Evolutionary conservation across 2,797 vertebrate genomes (phyloP).

Genomic region (Cottoperca gobio): DNA sequence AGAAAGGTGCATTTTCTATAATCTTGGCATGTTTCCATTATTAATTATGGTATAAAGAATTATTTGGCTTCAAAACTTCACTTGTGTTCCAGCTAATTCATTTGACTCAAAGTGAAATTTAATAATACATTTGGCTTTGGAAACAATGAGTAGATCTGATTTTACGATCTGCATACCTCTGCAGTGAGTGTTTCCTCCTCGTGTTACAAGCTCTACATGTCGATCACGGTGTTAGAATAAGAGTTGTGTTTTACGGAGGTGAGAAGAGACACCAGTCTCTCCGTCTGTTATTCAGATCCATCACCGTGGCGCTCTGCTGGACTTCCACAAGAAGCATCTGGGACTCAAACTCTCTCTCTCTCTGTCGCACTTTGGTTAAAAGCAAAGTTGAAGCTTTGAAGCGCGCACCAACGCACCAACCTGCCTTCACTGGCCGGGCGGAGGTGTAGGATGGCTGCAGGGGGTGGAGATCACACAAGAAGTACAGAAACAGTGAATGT

Average conservation of each 20-base stretch:
- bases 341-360: slow-evolving; percentile 26
- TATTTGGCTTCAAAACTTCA: neutral
- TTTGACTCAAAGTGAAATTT: neutral
- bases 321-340: slow-evolving; percentile 55
- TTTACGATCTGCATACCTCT: slow-evolving; percentile 1
- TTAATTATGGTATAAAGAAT: neutral
- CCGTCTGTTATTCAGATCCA: slow-evolving; percentile 22
- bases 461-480: slow-evolving; percentile 33
- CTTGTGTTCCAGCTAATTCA: neutral
- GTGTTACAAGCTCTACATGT: slow-evolving; percentile 2
- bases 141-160: neutral
- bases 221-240: slow-evolving; percentile 3
- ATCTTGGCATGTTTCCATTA: neutral
- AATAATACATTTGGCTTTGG: neutral
- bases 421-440: slow-evolving; percentile 30
- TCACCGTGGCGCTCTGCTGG: slow-evolving; percentile 33
- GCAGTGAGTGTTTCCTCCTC: neutral
- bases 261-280: slow-evolving; percentile 18
- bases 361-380: slow-evolving; percentile 41
- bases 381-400: slow-evolving; percentile 60
- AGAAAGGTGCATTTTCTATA: neutral
- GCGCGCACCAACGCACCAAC: slow-evolving; percentile 44
- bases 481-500: slow-evolving; percentile 54
- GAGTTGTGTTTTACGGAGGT: slow-evolving; percentile 26
- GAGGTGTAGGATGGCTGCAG: slow-evolving; percentile 30